Evolutionary conservation across 2,888 invertebrate species (phyloP).

Genomic region (Cheiracanthium punctorium): DNA sequence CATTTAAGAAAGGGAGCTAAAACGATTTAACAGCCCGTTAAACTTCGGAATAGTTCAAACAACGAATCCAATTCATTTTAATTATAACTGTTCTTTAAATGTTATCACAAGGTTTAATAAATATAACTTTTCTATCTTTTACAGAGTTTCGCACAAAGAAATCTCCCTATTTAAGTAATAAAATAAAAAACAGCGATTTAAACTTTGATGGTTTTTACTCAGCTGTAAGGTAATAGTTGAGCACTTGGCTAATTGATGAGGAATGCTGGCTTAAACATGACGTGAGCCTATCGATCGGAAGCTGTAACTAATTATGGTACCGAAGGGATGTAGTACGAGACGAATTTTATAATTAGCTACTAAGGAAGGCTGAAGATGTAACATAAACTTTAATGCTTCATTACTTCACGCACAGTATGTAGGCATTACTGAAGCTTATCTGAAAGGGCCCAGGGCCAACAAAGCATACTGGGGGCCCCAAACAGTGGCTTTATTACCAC

Average conservation of each 20-base stretch:
- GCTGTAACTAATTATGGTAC: neutral
- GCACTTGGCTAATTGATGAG: neutral
- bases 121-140: too few relatives aligned
- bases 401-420: neutral
- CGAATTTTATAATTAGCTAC: neutral
- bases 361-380: neutral
- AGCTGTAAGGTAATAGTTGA: neutral
- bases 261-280: neutral
- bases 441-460: neutral
- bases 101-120: too few relatives aligned
- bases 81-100: too few relatives aligned
- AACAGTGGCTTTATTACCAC: neutral
- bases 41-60: too few relatives aligned
- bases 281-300: neutral
- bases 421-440: neutral
- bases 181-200: too few relatives aligned
- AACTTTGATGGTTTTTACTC: neutral
- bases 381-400: constrained; percentile 1
- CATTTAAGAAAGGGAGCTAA: too few relatives aligned
- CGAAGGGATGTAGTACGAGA: neutral
- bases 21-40: too few relatives aligned
- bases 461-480: neutral
- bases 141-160: too few relatives aligned
- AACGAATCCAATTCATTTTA: too few relatives aligned
- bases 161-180: too few relatives aligned